Evolutionary conservation across 2,113 vertebrate genomes (phyloP), one percentile per base, ranked within the genome.

Genomic region (Vulpes lagopus): DNA sequence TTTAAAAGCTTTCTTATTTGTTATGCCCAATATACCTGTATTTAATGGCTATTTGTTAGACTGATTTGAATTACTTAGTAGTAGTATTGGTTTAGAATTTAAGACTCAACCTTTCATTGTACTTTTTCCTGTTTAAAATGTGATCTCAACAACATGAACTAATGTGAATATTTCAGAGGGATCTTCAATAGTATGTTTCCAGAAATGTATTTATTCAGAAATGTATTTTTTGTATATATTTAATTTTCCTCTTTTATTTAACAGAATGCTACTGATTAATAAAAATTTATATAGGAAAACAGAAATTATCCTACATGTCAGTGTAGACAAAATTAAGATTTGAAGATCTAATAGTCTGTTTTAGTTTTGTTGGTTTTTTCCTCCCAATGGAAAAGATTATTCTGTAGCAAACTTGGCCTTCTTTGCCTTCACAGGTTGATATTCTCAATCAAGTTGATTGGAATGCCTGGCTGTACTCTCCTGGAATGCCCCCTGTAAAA

Each of bases 401-500:
- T 78, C n/a, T 23, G 0, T 59, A 81, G 60, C 43, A 80, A 94
- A 96, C 57, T 85, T n/a, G 43, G 0, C 86, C 17, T 69, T 43
- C 92, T 98, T 95, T 8, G 97, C 97, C 3, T 64, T 97, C 83
- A 25, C 98, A 99, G 99, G 99, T 99, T 91, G 99, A 99, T 60
- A 9, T 99, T 98, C 99, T 99, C 97, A 98, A 99, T 98, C 99
- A 99, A 98, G 99, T 99, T 88, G 99, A 99, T 97, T 99, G 99
- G 99, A 99, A 99, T 23, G 98, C 98, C 0, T 99, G 99, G 99
- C 99, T 99, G 98, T 98, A 99, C 95, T 99, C 99, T 35, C 99
- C 99, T 59, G 99, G 99, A 83, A 99, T 99, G 99, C 99, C 99
- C 82, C 99, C 99, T 2, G 98, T 99, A 51, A 99, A 99, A 93